Evolutionary conservation across 2,113 vertebrate genomes (phyloP).

Genomic region (Athene cunicularia): DNA sequence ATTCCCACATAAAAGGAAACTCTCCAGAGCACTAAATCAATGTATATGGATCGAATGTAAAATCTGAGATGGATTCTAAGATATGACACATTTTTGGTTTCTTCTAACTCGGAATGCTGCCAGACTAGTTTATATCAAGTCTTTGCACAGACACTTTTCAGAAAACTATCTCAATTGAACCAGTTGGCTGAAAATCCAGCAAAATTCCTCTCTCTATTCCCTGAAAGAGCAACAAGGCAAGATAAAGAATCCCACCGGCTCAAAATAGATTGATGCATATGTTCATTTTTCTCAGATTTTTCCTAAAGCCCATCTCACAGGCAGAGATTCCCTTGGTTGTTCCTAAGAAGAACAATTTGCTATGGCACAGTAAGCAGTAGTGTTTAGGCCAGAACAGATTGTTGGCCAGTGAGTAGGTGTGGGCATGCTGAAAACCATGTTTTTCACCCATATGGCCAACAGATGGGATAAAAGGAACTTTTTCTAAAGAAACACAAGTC

Average conservation of each 20-base stretch:
- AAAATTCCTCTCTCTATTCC: background rate
- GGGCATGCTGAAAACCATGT: constrained; percentile 16
- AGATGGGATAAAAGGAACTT: constrained; percentile 36
- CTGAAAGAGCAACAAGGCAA: background rate
- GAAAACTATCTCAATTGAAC: background rate
- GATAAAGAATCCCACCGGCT: background rate
- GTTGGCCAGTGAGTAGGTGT: constrained; percentile 2
- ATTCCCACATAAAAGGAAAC: background rate
- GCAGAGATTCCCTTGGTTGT: constrained; percentile 1
- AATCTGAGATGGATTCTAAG: background rate
- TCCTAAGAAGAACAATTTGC: constrained; percentile 21
- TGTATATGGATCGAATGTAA: background rate
- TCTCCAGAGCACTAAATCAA: background rate
- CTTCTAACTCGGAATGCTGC: background rate
- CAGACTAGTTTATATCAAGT: background rate
- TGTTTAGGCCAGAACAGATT: constrained; percentile 46
- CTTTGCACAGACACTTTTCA: background rate
- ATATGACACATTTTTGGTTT: background rate
- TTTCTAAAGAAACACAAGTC: background rate
- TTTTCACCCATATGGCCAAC: constrained; percentile 43
- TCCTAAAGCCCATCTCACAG: background rate
- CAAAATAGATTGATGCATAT: constrained; percentile 31
- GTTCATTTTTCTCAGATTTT: constrained; percentile 34
- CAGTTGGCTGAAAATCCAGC: background rate
- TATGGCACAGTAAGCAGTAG: background rate